Evolutionary conservation across 2,888 invertebrate species (phyloP).

Genomic region (Melinaea marsaeus): DNA sequence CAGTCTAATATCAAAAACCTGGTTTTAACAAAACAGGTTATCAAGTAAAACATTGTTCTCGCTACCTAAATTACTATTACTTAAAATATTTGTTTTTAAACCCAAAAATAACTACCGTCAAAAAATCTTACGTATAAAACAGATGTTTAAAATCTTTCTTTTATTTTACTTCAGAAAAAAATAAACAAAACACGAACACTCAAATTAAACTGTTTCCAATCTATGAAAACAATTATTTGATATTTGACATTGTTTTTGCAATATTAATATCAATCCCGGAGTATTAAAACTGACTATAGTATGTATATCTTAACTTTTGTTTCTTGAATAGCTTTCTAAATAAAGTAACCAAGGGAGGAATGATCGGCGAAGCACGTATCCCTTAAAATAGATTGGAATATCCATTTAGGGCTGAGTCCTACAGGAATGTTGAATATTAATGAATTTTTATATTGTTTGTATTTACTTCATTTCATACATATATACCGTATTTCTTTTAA

Average conservation of each 20-base stretch:
- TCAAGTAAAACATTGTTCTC: constrained; percentile 10
- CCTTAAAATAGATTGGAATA: constrained; percentile 22
- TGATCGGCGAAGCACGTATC: constrained; percentile 21
- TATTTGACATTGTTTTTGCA: too few relatives aligned
- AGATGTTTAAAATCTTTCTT: too few relatives aligned
- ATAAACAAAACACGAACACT: too few relatives aligned
- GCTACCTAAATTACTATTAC: not conserved
- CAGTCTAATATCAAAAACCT: constrained; percentile 14
- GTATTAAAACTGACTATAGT: too few relatives aligned
- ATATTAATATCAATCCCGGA: too few relatives aligned
- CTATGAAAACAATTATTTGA: too few relatives aligned
- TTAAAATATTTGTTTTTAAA: not conserved
- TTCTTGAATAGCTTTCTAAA: constrained; percentile 14
- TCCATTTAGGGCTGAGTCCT: not conserved
- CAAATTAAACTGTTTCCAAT: too few relatives aligned
- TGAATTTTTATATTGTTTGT: too few relatives aligned
- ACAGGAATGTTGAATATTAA: not conserved
- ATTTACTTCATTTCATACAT: not conserved
- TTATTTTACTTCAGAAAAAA: too few relatives aligned
- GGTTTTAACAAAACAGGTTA: constrained; percentile 17
- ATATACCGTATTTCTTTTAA: not conserved
- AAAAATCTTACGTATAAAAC: too few relatives aligned
- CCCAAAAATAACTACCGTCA: not conserved
- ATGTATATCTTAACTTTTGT: not conserved
- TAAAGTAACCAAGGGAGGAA: constrained; percentile 20